Base-by-base conservation (phyloP, 2,888 invertebrate species). In the Colostygia pectinataria region DNA sequence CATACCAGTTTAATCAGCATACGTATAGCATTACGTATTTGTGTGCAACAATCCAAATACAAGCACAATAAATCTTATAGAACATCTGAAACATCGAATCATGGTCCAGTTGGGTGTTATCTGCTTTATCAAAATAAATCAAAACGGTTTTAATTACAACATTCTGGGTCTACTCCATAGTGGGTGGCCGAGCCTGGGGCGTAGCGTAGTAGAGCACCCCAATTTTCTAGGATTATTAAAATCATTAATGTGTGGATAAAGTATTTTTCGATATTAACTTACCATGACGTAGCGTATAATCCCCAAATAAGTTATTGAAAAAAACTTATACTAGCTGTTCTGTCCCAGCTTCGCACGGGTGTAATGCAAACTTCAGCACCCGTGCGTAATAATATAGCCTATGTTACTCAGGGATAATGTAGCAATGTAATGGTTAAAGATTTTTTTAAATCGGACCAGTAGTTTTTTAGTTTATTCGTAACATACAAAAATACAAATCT, bases 181-280 rank as follows among this genome's bases (percentile, higher is more conserved):
- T 82, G 82, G 82, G 83, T 81, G 83, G 80, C 71, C 80, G 60
- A 63, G 75, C 77, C 77, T 65, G 63, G 57, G 68, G 71, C 71
- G 59, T 60, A 50, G 44, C 63, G 47, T 60, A 50, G 44, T 63
- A 46, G 55, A 51, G 55, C 65, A 68, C 63, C 68, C 70, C 63
- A 61, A 65, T 60, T 61, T 62, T 61, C 68, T 61, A 66, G 68
- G 68, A 73, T 74, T 76, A 71, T 69, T 77, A 79, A 77, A 68
- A 78, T 80, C 71, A 73, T 77, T 69, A 63, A 51, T 53, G 43
- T 68, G 67, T 68, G 59, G 68, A 74, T 74, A 53, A 46, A 66
- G 60, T 56, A 45, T 62, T 69, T 66, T 69, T 68, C 68, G 64
- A 67, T 68, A 68, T 66, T 15, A 15, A 3, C 4, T n/a, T 54